Conservation (phyloP, 2,113 vertebrate species). For the Amazona guildingii region DNA sequence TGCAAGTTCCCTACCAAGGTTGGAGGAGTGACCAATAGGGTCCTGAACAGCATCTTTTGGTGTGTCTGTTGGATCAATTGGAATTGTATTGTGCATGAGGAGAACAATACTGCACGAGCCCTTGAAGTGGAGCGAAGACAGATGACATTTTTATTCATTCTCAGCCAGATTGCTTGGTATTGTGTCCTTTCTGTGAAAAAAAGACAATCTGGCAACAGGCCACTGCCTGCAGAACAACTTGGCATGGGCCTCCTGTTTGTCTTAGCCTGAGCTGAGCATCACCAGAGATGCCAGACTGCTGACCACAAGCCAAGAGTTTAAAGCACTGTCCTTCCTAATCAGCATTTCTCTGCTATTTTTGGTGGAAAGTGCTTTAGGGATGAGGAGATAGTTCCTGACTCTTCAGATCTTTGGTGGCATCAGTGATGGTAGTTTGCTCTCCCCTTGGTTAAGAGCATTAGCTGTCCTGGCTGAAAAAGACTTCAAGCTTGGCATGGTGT, state of each 20-base stretch:
- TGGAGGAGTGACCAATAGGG: neutral
- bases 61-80: constrained; percentile 28
- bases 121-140: constrained; percentile 38
- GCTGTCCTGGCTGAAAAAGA: neutral
- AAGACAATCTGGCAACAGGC: constrained; percentile 64
- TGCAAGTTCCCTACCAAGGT: neutral
- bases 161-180: constrained; percentile 58
- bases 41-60: constrained; percentile 15
- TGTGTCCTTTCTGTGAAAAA: constrained; percentile 67
- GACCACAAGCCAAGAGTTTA: constrained; percentile 10
- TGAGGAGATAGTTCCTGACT: neutral
- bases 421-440: neutral
- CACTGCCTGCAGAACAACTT: constrained; percentile 56
- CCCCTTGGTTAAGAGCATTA: neutral
- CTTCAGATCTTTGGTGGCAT: neutral
- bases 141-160: constrained; percentile 69
- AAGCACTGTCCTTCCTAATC: neutral
- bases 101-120: constrained; percentile 23
- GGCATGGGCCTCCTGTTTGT: constrained; percentile 46
- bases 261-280: constrained; percentile 36
- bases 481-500: neutral
- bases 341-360: neutral
- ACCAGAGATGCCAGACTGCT: constrained; percentile 45
- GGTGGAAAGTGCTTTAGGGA: neutral
- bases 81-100: neutral